phyloP scores from a whole-genome alignment of 2,113 vertebrate genomes.

The Microcebus murinus region DNA sequence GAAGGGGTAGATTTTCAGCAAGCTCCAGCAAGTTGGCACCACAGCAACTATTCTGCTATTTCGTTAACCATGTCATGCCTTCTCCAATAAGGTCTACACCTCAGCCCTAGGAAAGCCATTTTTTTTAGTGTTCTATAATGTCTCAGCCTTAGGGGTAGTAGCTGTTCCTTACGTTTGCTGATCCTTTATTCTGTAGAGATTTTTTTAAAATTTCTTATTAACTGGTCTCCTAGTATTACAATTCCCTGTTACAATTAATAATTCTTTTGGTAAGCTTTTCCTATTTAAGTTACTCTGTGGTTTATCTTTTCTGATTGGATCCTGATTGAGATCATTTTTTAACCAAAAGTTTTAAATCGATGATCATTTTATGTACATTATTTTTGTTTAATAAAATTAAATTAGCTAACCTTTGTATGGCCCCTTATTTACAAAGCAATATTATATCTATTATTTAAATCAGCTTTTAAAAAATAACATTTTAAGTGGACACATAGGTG shows the following conservation, averaged over 20 bases:
- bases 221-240: not conserved
- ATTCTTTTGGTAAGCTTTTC: conserved; percentile 32
- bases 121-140: not conserved
- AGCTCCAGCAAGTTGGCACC: not conserved
- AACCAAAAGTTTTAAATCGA: not conserved
- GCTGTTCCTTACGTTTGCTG: not conserved
- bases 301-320: conserved; percentile 15
- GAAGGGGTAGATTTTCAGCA: not conserved
- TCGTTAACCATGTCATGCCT: not conserved
- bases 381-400: conserved; percentile 43
- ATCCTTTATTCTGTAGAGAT: not conserved
- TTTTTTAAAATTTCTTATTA: not conserved
- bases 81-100: not conserved
- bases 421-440: not conserved
- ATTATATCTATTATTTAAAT: not conserved
- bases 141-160: not conserved
- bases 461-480: not conserved
- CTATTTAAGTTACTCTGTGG: not conserved
- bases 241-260: not conserved
- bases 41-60: not conserved
- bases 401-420: conserved; percentile 27
- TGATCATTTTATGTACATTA: not conserved
- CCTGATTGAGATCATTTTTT: not conserved
- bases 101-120: not conserved
- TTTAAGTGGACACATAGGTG: no score